Evolutionary conservation across 1,140 invertebrate species (phyloP).

Genomic region (Aporrectodea caliginosa): DNA sequence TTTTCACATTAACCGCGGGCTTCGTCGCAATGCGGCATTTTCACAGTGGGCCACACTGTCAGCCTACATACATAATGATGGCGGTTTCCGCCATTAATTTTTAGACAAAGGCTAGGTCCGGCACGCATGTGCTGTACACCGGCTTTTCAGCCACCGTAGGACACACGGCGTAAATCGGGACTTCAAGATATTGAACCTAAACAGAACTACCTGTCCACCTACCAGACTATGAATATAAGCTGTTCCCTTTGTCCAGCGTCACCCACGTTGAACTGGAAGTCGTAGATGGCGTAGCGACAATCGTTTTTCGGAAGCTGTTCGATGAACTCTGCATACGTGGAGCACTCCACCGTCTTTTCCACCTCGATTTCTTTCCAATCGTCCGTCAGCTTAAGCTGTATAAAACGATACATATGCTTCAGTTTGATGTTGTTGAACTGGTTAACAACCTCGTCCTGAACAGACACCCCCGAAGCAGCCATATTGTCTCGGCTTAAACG

Average conservation of each 20-base stretch:
- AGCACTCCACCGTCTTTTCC: slow-evolving; percentile 38
- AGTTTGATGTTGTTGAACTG: slow-evolving; percentile 45
- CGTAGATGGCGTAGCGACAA: slow-evolving; percentile 64
- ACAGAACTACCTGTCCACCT: neutral
- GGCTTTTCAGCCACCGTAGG: too few relatives aligned
- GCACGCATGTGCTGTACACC: too few relatives aligned
- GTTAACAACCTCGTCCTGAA: slow-evolving; percentile 42
- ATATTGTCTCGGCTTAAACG: slow-evolving; percentile 5
- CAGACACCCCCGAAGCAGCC: slow-evolving; percentile 42
- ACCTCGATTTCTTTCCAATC: slow-evolving; percentile 41
- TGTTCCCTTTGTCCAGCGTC: slow-evolving; percentile 17
- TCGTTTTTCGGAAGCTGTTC: slow-evolving; percentile 55
- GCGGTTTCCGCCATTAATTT: too few relatives aligned
- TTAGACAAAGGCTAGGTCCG: too few relatives aligned
- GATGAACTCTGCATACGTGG: slow-evolving; percentile 18
- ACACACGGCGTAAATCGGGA: too few relatives aligned
- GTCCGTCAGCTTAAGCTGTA: slow-evolving; percentile 41
- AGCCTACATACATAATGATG: too few relatives aligned
- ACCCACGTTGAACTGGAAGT: slow-evolving; percentile 38
- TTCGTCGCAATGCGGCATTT: too few relatives aligned
- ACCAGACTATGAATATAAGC: slow-evolving; percentile 34
- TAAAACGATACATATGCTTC: slow-evolving; percentile 41
- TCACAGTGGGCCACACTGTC: too few relatives aligned
- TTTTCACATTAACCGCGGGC: too few relatives aligned
- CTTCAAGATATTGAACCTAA: too few relatives aligned